Evolutionary conservation across 92 coral and sea anemone species (phyloP).

Genomic region (Muricea muricata): DNA sequence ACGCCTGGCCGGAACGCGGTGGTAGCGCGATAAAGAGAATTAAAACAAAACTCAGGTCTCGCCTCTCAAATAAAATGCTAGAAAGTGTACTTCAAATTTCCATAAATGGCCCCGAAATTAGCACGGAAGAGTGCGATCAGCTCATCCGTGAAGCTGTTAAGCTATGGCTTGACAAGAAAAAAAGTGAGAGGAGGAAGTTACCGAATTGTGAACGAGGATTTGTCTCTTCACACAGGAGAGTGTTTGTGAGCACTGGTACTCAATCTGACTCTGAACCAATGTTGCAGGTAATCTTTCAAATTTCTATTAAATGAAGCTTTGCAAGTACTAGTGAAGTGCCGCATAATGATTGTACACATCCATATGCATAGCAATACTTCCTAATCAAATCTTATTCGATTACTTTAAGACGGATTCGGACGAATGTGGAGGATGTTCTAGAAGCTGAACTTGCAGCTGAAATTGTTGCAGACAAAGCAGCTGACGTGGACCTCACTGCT

Average conservation of each 20-base stretch:
- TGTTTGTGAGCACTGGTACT: conserved; percentile 55
- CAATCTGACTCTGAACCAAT: conserved; percentile 38
- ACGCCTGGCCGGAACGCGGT: conserved; percentile 45
- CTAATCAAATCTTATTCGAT: conserved; percentile 6
- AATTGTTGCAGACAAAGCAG: neutral
- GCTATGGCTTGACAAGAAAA: conserved; percentile 46
- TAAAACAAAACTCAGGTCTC: conserved; percentile 38
- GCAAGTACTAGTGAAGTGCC: too few species aligned
- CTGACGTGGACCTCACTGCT: too few species aligned
- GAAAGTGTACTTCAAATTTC: conserved; percentile 51
- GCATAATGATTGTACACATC: neutral
- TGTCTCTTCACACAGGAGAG: conserved; percentile 35
- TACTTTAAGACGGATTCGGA: neutral
- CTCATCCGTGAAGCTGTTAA: conserved; percentile 36
- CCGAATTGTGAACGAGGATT: conserved; percentile 31
- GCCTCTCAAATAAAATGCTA: conserved; percentile 43
- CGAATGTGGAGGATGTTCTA: neutral
- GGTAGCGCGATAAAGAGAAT: conserved; percentile 50
- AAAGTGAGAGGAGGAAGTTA: neutral
- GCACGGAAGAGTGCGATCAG: conserved; percentile 50
- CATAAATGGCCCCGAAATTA: conserved; percentile 46
- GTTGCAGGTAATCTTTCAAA: too few species aligned
- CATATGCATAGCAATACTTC: neutral
- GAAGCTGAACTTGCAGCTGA: conserved; percentile 4
- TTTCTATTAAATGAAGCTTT: too few species aligned